These are phyloP conservation scores for Wiebesia pumilae DNA, from an alignment of 1,140 invertebrate genomes.

Conservation along the genomic window DNA sequence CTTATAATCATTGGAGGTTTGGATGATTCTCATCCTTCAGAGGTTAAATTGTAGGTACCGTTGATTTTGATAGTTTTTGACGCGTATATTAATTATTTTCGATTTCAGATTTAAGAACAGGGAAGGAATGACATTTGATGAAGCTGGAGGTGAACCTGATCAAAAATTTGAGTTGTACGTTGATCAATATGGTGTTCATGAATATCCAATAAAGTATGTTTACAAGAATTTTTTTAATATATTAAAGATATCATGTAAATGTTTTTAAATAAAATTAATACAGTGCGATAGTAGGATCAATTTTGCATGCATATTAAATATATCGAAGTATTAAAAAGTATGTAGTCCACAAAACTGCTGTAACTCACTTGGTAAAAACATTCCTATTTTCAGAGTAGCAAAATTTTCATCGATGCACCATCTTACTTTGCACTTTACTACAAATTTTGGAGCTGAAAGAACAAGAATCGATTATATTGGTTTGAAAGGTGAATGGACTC, in stretches of 20 bases:
- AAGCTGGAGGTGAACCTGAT: conserved; percentile 82
- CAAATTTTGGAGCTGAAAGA: conserved; percentile 88
- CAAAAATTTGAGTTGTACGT: conserved; percentile 93
- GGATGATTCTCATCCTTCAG: conserved; percentile 86
- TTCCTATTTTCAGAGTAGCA: conserved; percentile 76
- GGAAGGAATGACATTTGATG: conserved; percentile 95
- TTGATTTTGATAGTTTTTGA: background rate
- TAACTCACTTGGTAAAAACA: background rate
- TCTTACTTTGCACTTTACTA: conserved; percentile 91
- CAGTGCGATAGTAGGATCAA: no score
- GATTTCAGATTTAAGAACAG: conserved; percentile 89
- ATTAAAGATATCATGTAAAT: background rate
- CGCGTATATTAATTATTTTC: conserved; percentile 16
- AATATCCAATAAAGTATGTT: conserved; percentile 91
- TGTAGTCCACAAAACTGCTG: background rate
- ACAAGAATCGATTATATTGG: conserved; percentile 96
- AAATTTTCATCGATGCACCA: conserved; percentile 93
- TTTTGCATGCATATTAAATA: no score
- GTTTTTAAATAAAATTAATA: no score
- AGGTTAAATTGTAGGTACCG: conserved; percentile 89
- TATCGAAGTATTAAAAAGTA: no score
- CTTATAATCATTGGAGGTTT: conserved; percentile 93
- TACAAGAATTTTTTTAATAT: background rate
- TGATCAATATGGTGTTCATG: conserved; percentile 86
- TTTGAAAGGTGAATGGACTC: conserved; percentile 92